Evolutionary conservation across 2,888 invertebrate species (phyloP), one percentile per base, ranked within the genome.

Genomic region (Eupithecia inturbata): DNA sequence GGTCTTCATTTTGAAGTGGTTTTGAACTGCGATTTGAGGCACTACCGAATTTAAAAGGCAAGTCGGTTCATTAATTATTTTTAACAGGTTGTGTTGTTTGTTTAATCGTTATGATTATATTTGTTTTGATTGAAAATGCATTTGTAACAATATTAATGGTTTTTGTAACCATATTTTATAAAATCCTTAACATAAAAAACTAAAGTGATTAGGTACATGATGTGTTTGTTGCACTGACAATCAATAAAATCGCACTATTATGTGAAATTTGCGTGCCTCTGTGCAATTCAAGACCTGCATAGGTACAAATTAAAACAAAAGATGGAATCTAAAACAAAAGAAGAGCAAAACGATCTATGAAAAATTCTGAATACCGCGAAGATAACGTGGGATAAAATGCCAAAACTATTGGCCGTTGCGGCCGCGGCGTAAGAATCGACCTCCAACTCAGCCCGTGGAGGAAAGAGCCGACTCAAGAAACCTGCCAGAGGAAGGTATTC

Each of bases 31-130:
- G 87, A 88, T 87, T 84, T 84, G 80, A 82, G 79, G 79, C 86
- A 89, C 90, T 90, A 91, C 90, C 83, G 91, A 87, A 82, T 83
- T 88, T 85, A 78, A 81, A 64, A 64, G 36, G 80, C 39, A 45
- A 26, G 33, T 31, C 53, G 33, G 67, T 64, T 62, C 39, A 75
- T 68, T 73, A 76, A 73, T 73, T 81, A 79, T 79, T 78, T 78
- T 80, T 79, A 79, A 75, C 57, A 66, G 69, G 53, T 53, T 62
- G 49, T 66, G 45, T 57, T 57, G 57, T 68, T 71, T 68, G 60
- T 66, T 71, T 71, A 64, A 33, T 68, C 45, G 33, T 49, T 53
- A 39, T 26, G n/a, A 26, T 14, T 3, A 22, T 22, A 36, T 72
- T 72, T 53, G 9, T 72, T 53, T 45, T 45, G 28, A 39, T 49